Evolutionary conservation across 37 sponge, comb jelly and placozoan species (phyloP), one percentile per base, ranked within the genome.

Genomic region (Theonella swinhoei): DNA sequence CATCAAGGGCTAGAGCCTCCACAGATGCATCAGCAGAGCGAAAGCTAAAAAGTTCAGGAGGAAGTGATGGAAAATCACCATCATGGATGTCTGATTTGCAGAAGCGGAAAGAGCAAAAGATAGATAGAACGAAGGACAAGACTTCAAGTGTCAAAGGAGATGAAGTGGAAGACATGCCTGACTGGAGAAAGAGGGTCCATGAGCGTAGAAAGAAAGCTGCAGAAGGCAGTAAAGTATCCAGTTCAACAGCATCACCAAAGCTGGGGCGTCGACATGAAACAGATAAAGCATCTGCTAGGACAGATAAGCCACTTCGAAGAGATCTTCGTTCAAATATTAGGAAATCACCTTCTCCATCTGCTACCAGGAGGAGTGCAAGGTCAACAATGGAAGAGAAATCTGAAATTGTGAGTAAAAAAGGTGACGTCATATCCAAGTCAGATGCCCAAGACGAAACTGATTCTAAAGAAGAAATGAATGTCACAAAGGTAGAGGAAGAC

Each of bases 121-220:
- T 35, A 30, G 36, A 80, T 32, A 28, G 54, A 42, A 11, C 34
- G 47, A 40, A 83, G 64, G 34, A 37, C 34, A 64, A 65, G 26
- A 43, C 58, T 28, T n/a, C 75, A 23, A 73, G 28, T 17, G 39
- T 22, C 9, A 7, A 32, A 11, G 29, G 17, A n/a, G 26, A 29
- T 0, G 30, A 77, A 29, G 80, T 65, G 2, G 70, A 63, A 28
- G 69, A 37, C 20, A 60, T 88, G 29, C 83, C 82, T 0, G 88
- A 88, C 14, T 88, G 88, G 88, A 29, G 75, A 43, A 76, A 77
- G 70, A 66, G 64, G 30, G 76, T 76, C n/a, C 20, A 68, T 4
- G 88, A 88, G 47, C 75, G 88, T 22, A 81, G 60, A 70, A 75
- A 77, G 62, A 80, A 62, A 29, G 72, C 41, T 31, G 58, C 39